Evolutionary conservation across 2,888 invertebrate species (phyloP), one percentile per base, ranked within the genome.

Genomic region (Ichneumoninae sp.): DNA sequence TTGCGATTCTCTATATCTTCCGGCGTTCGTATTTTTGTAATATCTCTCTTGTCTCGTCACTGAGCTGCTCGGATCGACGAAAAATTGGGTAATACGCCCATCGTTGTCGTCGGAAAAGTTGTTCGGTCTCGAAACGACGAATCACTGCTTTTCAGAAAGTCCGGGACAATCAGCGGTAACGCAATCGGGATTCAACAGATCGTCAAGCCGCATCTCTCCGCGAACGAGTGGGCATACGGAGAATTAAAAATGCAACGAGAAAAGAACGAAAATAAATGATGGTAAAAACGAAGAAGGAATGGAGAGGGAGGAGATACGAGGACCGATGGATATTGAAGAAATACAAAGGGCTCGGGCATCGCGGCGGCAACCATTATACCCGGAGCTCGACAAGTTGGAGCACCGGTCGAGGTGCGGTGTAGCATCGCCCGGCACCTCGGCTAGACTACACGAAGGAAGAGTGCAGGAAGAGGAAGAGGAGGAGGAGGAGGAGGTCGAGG

Each of bases 211-310:
- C 77, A 69, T 26, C 13, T 36, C 68, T 13, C 52, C 22, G 22
- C 94, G 94, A 94, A 94, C 94, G 94, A 94, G 94, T 94, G 94
- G 94, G 94, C 94, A 94, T 19, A 33, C 94, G 94, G 94, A 94
- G 94, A 94, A 94, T 94, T 94, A 94, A 94, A 93, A 94, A 94
- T 94, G 52, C 5, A 63, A 33, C 40, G 22, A 16, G 40, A 74
- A 13, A 57, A 1, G 33, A 19, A 47, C n/a, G 44, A 44, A 50
- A 57, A 36, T 26, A 19, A 57, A 54, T 4, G 30, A 22, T 10
- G 3, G 16, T 13, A n/a, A 16, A 40, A 19, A 10, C 19, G 47
- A n/a, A 16, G 36, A n/a, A 4, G 70, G 33, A 33, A 78, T 10
- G 68, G 16, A 50, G 19, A n/a, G 5, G 10, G 70, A 22, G 10